A percentile compares a stretch with the other conserved stretches of the same genome.
Conservation (phyloP, 2,797 vertebrate species). For the Antennarius maculatus region DNA sequence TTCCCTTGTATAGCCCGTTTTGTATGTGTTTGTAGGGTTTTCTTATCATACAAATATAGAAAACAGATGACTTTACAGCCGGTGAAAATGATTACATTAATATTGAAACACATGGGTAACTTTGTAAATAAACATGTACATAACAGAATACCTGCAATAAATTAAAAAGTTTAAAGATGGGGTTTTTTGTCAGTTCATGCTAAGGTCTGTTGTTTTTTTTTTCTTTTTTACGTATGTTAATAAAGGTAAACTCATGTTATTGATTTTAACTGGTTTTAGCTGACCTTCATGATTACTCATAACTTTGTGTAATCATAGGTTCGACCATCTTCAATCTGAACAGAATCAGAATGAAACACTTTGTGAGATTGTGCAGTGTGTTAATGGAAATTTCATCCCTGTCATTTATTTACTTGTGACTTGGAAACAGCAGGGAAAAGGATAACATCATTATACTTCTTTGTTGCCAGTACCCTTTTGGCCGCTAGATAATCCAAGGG, state of each 20-base stretch:
- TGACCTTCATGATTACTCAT: neutral
- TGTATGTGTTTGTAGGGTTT: constrained; percentile 71
- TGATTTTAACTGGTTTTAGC: neutral
- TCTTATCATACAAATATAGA: constrained; percentile 69
- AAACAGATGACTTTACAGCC: constrained; percentile 62
- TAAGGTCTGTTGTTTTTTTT: neutral
- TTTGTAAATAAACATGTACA: constrained; percentile 85
- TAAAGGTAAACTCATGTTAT: neutral
- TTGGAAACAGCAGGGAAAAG: neutral
- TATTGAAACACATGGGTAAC: constrained; percentile 62
- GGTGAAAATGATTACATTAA: constrained; percentile 59
- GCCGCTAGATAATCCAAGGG: constrained; percentile 55
- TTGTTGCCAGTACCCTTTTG: constrained; percentile 35
- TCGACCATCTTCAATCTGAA: neutral
- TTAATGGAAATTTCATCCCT: neutral
- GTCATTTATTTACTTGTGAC: neutral
- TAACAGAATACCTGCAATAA: constrained; percentile 82
- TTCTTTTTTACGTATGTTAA: neutral
- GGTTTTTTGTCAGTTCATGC: constrained; percentile 15
- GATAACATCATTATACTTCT: constrained; percentile 12
- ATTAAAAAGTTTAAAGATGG: constrained; percentile 55
- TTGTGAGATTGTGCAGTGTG: neutral
- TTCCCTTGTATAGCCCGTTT: constrained; percentile 64
- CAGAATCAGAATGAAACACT: neutral
- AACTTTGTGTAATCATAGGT: neutral